Percentiles rank a stretch among this genome's conserved stretches.
Conservation (phyloP, 2,888 invertebrate genomes). For the Cheilosia grossa region DNA sequence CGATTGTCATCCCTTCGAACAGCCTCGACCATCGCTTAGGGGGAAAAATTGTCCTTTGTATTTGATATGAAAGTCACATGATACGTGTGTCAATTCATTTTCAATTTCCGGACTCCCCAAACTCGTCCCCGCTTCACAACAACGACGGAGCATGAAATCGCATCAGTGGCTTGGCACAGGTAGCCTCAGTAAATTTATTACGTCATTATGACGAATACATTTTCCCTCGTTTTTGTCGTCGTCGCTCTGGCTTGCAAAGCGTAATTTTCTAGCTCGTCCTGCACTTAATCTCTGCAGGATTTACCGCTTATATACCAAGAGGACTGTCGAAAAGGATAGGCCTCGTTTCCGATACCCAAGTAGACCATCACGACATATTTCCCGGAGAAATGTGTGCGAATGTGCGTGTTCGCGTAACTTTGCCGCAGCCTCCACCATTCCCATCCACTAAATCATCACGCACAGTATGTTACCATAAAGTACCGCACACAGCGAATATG, state of each 20-base stretch:
- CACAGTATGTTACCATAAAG: slow-evolving; percentile 23
- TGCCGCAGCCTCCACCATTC: not conserved
- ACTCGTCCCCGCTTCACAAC: slow-evolving; percentile 28
- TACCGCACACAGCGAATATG: not conserved
- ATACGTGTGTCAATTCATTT: slow-evolving; percentile 71
- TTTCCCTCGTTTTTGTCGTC: slow-evolving; percentile 18
- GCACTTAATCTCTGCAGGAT: slow-evolving; percentile 48
- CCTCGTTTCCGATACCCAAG: slow-evolving; percentile 68
- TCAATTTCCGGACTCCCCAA: slow-evolving; percentile 66
- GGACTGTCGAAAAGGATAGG: slow-evolving; percentile 50
- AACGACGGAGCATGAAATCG: slow-evolving; percentile 13
- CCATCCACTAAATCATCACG: slow-evolving; percentile 36
- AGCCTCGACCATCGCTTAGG: slow-evolving; percentile 25
- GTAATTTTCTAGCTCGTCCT: slow-evolving; percentile 59
- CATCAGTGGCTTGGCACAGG: slow-evolving; percentile 9
- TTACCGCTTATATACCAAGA: slow-evolving; percentile 38
- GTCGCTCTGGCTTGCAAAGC: slow-evolving; percentile 18
- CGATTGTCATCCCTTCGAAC: slow-evolving; percentile 22
- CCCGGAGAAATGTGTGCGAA: slow-evolving; percentile 23
- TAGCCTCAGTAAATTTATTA: slow-evolving; percentile 50
- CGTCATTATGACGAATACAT: slow-evolving; percentile 55
- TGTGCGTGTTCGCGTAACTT: slow-evolving; percentile 41
- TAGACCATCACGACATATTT: slow-evolving; percentile 62
- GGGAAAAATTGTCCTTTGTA: slow-evolving; percentile 34
- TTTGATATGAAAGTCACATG: slow-evolving; percentile 61